Evolutionary conservation across 2,797 vertebrate species (phyloP).

Genomic region (Apogon talboti): DNA sequence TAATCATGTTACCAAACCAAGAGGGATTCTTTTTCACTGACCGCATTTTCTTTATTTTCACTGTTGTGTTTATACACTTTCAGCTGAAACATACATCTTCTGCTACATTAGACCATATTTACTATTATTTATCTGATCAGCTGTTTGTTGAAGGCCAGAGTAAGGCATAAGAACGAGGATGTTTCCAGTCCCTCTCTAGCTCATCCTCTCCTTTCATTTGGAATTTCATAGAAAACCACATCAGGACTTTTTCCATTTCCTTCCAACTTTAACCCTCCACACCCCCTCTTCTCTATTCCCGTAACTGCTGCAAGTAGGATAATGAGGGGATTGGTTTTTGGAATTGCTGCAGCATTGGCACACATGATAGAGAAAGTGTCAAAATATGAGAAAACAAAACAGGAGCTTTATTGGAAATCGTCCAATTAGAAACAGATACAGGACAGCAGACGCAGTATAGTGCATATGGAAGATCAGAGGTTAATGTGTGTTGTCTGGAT

Average conservation of each 20-base stretch:
- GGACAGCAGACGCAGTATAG: constrained; percentile 36
- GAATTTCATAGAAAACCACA: constrained; percentile 57
- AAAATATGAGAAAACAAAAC: constrained; percentile 54
- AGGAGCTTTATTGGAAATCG: constrained; percentile 42
- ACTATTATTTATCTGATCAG: constrained; percentile 16
- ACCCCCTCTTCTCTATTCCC: constrained; percentile 62
- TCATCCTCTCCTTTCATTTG: constrained; percentile 43
- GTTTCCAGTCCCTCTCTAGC: constrained; percentile 16
- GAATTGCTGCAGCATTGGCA: constrained; percentile 46
- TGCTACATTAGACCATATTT: background rate
- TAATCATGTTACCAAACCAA: constrained; percentile 49
- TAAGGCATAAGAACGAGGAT: constrained; percentile 16
- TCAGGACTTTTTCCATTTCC: constrained; percentile 61
- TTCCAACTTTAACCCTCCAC: constrained; percentile 57
- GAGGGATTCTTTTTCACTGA: constrained; percentile 48
- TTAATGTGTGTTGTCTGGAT: constrained; percentile 46
- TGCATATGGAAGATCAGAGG: constrained; percentile 42
- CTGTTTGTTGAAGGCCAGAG: constrained; percentile 23
- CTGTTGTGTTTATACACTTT: constrained; percentile 17
- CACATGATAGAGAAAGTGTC: constrained; percentile 51
- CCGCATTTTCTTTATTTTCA: constrained; percentile 37
- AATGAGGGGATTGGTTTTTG: constrained; percentile 65
- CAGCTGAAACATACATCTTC: constrained; percentile 14
- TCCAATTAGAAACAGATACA: constrained; percentile 57
- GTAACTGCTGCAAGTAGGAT: constrained; percentile 63